phyloP scores from a whole-genome alignment of 2,888 invertebrate species.

The Clitarchus hookeri region DNA sequence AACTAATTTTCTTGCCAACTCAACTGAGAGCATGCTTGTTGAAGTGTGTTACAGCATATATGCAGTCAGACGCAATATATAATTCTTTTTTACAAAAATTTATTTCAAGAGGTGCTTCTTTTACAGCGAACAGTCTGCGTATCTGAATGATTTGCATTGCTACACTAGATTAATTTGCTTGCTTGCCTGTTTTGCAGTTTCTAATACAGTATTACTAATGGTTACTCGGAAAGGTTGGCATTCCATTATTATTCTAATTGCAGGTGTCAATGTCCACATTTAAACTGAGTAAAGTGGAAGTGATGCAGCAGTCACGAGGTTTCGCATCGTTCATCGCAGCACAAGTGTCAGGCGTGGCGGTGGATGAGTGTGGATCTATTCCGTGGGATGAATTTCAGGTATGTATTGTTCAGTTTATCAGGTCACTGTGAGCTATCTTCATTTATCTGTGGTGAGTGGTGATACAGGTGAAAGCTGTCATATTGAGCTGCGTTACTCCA shows the following conservation, averaged over 20 bases:
- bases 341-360: slow-evolving; percentile 71
- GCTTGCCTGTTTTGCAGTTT: too few species aligned
- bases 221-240: slow-evolving; percentile 35
- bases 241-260: not conserved
- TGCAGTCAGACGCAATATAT: too few species aligned
- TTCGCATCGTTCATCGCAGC: slow-evolving; percentile 68
- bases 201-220: too few species aligned
- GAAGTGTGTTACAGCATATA: too few species aligned
- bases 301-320: slow-evolving; percentile 72
- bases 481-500: not conserved
- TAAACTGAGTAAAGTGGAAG: slow-evolving; percentile 75
- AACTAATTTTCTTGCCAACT: too few species aligned
- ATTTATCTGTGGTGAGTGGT: not conserved
- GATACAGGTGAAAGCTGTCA: not conserved
- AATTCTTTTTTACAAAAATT: too few species aligned
- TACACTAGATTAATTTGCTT: too few species aligned
- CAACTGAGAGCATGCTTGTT: too few species aligned
- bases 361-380: slow-evolving; percentile 85
- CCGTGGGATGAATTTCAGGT: slow-evolving; percentile 96
- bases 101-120: too few species aligned
- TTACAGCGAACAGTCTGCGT: too few species aligned
- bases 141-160: too few species aligned
- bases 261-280: slow-evolving; percentile 63
- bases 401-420: slow-evolving; percentile 40
- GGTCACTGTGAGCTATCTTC: not conserved